Evolutionary conservation across 1,140 invertebrate species (phyloP).

Genomic region (Platyura marginata): DNA sequence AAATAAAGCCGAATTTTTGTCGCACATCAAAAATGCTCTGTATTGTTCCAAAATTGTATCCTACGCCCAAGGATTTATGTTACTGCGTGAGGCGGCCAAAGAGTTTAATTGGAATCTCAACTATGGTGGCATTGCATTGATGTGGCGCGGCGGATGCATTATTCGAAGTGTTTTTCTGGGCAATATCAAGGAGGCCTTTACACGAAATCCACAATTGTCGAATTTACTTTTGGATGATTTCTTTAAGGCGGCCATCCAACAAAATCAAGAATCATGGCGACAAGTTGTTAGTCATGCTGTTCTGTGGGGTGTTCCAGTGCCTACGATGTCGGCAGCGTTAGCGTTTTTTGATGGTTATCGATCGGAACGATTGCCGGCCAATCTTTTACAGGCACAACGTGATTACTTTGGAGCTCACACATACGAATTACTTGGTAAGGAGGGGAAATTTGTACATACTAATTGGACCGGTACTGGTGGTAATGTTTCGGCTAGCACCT

Average conservation of each 20-base stretch:
- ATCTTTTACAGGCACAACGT: conserved; percentile 87
- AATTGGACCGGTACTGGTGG: conserved; percentile 99
- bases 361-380: conserved; percentile 63
- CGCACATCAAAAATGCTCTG: conserved; percentile 58
- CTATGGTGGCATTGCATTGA: conserved; percentile 93
- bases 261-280: conserved; percentile 57
- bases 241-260: conserved; percentile 70
- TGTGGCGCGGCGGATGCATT: conserved; percentile 99
- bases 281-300: conserved; percentile 43
- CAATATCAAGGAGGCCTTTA: conserved; percentile 93
- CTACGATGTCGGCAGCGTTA: conserved; percentile 80
- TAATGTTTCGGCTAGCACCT: conserved; percentile 88
- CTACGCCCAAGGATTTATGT: conserved; percentile 99
- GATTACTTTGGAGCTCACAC: conserved; percentile 99
- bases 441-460: conserved; percentile 87
- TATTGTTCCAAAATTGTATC: conserved; percentile 98
- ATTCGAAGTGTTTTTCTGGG: conserved; percentile 91
- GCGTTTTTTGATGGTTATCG: conserved; percentile 96
- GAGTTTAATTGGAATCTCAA: conserved; percentile 89
- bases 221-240: conserved; percentile 93
- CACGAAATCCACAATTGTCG: conserved; percentile 71
- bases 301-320: conserved; percentile 73
- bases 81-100: conserved; percentile 84
- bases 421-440: conserved; percentile 74
- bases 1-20: conserved; percentile 66